Evolutionary conservation across 2,113 vertebrate genomes (phyloP).

Genomic region (Petromus typicus): DNA sequence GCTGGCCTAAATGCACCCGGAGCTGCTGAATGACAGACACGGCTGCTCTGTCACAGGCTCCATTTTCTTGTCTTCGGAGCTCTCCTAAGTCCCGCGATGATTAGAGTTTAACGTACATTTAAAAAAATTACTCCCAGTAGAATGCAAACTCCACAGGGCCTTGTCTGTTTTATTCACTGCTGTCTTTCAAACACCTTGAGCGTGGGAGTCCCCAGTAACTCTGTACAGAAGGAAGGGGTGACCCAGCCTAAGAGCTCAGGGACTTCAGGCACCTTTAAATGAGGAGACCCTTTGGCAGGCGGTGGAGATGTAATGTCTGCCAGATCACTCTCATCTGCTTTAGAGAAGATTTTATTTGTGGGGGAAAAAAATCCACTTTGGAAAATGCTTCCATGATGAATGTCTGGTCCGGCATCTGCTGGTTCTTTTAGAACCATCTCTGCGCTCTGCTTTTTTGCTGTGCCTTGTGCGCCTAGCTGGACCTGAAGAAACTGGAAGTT

Average conservation of each 20-base stretch:
- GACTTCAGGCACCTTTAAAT: neutral
- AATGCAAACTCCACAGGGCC: neutral
- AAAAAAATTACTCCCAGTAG: neutral
- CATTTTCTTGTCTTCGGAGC: neutral
- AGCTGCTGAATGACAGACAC: neutral
- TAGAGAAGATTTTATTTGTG: neutral
- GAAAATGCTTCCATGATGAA: neutral
- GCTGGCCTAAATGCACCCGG: neutral
- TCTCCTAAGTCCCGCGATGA: neutral
- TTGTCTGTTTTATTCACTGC: too few species aligned
- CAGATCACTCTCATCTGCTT: neutral
- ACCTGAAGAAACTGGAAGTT: rapidly evolving
- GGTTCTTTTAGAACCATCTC: neutral
- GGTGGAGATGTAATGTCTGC: neutral
- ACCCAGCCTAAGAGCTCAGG: neutral
- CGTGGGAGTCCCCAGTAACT: rapidly evolving
- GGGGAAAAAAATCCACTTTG: neutral
- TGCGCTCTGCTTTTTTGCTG: rapidly evolving
- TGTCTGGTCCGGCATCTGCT: neutral
- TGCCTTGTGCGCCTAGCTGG: neutral
- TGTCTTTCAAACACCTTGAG: neutral
- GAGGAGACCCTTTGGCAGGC: neutral
- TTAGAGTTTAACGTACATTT: neutral
- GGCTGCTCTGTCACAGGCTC: neutral
- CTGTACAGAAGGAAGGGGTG: neutral